A percentile compares a stretch with the other conserved stretches of the same genome.
Evolutionary conservation across 1,140 invertebrate species (phyloP).

Genomic region (Ceratina australensis): DNA sequence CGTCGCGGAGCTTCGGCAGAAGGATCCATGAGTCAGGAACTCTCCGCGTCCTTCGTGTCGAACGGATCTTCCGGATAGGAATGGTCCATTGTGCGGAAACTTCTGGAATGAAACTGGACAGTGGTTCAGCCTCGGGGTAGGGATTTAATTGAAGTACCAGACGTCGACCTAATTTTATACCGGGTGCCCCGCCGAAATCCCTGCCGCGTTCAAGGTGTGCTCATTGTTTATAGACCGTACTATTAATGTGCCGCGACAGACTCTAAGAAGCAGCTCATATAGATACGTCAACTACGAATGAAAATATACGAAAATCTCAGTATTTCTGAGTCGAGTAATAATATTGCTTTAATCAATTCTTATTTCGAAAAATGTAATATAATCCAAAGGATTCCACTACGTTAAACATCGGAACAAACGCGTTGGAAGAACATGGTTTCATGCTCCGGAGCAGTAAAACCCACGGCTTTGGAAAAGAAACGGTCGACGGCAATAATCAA

Average conservation of each 20-base stretch:
- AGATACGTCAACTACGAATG: conserved; percentile 48
- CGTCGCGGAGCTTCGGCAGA: conserved; percentile 61
- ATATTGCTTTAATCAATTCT: no score
- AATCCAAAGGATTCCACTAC: no score
- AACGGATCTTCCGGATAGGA: conserved; percentile 53
- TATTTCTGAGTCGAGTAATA: no score
- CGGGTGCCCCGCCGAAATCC: conserved; percentile 47
- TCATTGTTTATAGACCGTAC: conserved; percentile 52
- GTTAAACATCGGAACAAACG: no score
- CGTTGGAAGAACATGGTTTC: background rate
- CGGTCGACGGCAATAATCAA: conserved; percentile 29
- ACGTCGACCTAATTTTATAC: conserved; percentile 64
- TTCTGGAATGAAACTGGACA: conserved; percentile 68
- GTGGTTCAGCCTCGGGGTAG: conserved; percentile 57
- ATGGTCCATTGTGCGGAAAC: conserved; percentile 68
- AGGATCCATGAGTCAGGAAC: conserved; percentile 57
- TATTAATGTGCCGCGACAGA: conserved; percentile 46
- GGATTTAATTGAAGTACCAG: conserved; percentile 70
- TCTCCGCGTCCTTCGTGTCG: conserved; percentile 51
- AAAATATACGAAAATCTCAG: no score
- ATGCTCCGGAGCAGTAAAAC: background rate
- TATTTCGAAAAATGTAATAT: no score
- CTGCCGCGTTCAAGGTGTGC: conserved; percentile 40
- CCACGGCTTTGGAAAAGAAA: background rate
- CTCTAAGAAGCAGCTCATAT: conserved; percentile 46